Evolutionary conservation across 2,113 vertebrate genomes (phyloP).

Genomic region (Oryctolagus cuniculus): DNA sequence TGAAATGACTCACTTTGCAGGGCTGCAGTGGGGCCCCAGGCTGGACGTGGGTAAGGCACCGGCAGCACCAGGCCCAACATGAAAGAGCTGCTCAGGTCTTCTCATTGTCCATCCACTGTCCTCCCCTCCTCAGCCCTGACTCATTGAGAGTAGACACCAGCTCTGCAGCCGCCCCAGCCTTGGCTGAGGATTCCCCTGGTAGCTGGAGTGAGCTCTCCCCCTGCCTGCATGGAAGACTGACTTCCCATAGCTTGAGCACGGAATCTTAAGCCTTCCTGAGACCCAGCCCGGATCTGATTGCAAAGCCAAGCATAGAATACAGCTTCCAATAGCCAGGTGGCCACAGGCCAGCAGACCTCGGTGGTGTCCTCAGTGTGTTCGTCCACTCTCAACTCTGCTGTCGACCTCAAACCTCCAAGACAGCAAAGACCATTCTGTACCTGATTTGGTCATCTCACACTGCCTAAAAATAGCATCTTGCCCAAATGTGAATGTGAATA

Average conservation of each 20-base stretch:
- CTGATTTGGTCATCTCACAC: background rate
- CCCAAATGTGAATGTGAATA: background rate
- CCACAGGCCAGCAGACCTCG: fast-evolving
- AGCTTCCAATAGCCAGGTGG: background rate
- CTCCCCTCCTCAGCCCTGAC: background rate
- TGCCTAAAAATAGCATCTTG: background rate
- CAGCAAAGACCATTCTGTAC: background rate
- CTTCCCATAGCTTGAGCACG: background rate
- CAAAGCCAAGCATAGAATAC: background rate
- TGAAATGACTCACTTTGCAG: background rate
- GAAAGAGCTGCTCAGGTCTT: background rate
- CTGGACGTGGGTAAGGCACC: fast-evolving
- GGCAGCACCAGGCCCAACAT: background rate
- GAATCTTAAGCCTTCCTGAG: background rate
- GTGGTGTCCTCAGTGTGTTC: too few relatives aligned
- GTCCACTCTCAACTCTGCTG: background rate
- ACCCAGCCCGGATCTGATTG: background rate
- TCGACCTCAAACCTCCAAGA: background rate
- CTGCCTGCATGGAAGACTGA: background rate
- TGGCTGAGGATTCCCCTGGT: background rate
- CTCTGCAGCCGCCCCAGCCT: background rate
- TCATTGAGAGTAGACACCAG: background rate
- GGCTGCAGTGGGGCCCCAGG: background rate
- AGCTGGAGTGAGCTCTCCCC: background rate
- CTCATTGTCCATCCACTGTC: background rate